Evolutionary conservation across 2,113 vertebrate genomes (phyloP).

Genomic region (Vulpes vulpes): DNA sequence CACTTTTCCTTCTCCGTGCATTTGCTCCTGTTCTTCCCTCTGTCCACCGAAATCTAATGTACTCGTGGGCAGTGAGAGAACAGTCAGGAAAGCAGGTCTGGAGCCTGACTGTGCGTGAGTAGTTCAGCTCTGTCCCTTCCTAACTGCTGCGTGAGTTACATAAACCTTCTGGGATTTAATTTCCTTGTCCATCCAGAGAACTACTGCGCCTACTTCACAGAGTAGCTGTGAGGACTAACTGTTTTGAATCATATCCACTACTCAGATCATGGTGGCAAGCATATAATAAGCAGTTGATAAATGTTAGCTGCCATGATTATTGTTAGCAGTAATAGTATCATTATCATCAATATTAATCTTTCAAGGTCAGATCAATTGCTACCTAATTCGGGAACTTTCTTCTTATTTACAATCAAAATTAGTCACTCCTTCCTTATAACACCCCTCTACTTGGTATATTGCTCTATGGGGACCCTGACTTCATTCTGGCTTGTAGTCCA

Average conservation of each 20-base stretch:
- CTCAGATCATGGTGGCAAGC: not conserved
- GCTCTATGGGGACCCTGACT: not conserved
- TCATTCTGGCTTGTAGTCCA: not conserved
- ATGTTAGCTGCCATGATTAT: not conserved
- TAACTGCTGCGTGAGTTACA: too few relatives aligned
- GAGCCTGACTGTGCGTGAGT: too few relatives aligned
- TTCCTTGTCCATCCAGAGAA: too few relatives aligned
- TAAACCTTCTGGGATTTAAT: too few relatives aligned
- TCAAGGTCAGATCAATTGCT: not conserved
- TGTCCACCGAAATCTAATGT: too few relatives aligned
- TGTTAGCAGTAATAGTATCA: rapidly evolving
- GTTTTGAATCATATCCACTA: rapidly evolving
- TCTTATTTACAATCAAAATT: not conserved
- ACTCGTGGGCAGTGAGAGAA: too few relatives aligned
- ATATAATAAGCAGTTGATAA: too few relatives aligned
- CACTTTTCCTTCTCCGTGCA: rapidly evolving
- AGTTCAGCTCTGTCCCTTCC: too few relatives aligned
- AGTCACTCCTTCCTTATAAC: not conserved
- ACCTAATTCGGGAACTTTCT: not conserved
- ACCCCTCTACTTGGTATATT: not conserved
- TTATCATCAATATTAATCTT: not conserved
- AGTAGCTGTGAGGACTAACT: too few relatives aligned
- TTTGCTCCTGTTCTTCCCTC: too few relatives aligned
- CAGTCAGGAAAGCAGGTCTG: too few relatives aligned
- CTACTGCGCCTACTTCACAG: too few relatives aligned